Evolutionary conservation across 1,140 invertebrate genomes (phyloP).

Genomic region (Sesamia nonagrioides): DNA sequence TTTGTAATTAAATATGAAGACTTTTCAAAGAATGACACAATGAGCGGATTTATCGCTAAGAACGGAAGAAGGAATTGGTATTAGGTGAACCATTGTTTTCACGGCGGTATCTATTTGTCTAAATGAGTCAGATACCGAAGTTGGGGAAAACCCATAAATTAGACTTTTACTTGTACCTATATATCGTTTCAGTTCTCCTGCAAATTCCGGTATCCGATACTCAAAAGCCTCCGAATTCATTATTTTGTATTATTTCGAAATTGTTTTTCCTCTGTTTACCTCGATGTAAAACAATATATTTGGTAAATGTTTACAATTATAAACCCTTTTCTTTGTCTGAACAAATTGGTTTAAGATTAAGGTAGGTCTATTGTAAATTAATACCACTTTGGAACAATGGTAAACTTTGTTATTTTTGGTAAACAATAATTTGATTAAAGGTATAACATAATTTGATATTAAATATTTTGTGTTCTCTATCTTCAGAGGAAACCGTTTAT

Average conservation of each 20-base stretch:
- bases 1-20: too few species aligned
- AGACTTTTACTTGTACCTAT: background rate
- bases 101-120: too few species aligned
- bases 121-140: too few species aligned
- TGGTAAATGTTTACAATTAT: slow-evolving; percentile 7
- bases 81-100: too few species aligned
- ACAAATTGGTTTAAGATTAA: slow-evolving; percentile 16
- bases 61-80: too few species aligned
- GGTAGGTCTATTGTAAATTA: slow-evolving; percentile 11
- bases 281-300: slow-evolving; percentile 12
- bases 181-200: background rate
- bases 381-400: slow-evolving; percentile 10
- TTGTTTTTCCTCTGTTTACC: background rate
- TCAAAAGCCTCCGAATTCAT: background rate
- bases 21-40: too few species aligned
- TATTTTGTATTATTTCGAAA: background rate
- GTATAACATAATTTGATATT: background rate
- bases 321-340: background rate
- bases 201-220: background rate
- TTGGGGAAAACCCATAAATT: too few species aligned
- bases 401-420: background rate
- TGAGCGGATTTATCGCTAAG: too few species aligned
- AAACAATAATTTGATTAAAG: slow-evolving; percentile 1
- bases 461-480: background rate
- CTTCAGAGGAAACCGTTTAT: too few species aligned